A percentile compares a stretch with the other conserved stretches of the same genome.
Evolutionary conservation across 2,113 vertebrate genomes (phyloP).

Genomic region (Crotalus tigris): DNA sequence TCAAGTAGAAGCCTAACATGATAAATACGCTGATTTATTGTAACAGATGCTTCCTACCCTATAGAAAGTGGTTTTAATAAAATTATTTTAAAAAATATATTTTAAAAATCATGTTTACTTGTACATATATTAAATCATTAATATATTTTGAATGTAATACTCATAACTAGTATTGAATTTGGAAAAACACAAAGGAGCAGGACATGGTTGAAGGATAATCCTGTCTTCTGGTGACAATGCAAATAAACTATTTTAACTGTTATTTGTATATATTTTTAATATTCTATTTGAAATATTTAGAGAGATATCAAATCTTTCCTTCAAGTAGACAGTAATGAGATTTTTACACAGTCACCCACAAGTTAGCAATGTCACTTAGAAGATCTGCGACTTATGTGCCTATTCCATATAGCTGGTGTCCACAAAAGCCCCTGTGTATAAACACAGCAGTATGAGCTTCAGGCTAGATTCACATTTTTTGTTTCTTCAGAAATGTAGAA

Average conservation of each 20-base stretch:
- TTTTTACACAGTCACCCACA: neutral
- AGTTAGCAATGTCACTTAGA: neutral
- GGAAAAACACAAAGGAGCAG: conserved; percentile 24
- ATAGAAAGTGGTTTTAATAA: neutral
- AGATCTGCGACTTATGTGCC: neutral
- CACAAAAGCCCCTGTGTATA: neutral
- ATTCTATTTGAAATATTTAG: conserved; percentile 34
- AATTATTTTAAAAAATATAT: neutral
- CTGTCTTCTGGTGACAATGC: conserved; percentile 38
- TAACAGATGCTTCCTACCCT: conserved; percentile 7
- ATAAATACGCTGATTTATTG: neutral
- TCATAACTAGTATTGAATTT: conserved; percentile 36
- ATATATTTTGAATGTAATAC: conserved; percentile 26
- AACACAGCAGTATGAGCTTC: neutral
- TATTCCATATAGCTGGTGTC: neutral
- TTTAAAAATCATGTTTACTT: neutral
- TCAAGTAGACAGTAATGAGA: neutral
- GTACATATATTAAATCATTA: neutral
- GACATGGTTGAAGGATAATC: conserved; percentile 30
- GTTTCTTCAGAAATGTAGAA: neutral
- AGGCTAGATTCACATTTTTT: neutral
- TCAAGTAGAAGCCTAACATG: neutral
- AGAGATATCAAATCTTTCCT: neutral
- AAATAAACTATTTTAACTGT: conserved; percentile 34
- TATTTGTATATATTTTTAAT: conserved; percentile 35